phyloP scores from a whole-genome alignment of 1,140 invertebrate genomes.

The Drosophila pectinifera region DNA sequence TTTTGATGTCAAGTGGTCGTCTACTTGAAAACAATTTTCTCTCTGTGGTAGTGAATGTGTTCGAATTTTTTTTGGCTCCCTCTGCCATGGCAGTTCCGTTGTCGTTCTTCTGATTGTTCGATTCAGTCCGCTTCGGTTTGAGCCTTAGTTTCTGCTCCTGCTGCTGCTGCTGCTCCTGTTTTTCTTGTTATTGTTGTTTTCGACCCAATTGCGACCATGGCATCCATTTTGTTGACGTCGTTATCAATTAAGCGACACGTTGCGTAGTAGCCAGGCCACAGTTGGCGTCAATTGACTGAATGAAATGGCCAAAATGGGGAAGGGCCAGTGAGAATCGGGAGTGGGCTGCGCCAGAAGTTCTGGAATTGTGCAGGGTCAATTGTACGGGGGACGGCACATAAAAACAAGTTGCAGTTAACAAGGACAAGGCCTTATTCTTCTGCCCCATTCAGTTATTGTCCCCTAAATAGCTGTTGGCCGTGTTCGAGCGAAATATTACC shows the following conservation, averaged over 20 bases:
- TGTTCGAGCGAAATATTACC: constrained; percentile 26
- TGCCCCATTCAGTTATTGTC: constrained; percentile 50
- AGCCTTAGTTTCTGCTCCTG: constrained; percentile 18
- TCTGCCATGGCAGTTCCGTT: constrained; percentile 26
- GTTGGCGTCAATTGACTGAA: constrained; percentile 72
- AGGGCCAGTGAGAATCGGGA: not conserved
- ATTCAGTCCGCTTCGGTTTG: constrained; percentile 25
- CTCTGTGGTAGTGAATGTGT: constrained; percentile 19
- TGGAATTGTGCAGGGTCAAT: constrained; percentile 49
- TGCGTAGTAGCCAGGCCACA: constrained; percentile 68
- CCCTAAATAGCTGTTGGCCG: constrained; percentile 47
- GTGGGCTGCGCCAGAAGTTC: constrained; percentile 11
- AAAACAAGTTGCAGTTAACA: constrained; percentile 66
- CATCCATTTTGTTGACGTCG: constrained; percentile 78
- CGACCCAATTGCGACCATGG: constrained; percentile 63
- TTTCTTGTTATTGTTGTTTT: constrained; percentile 43
- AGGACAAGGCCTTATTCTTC: constrained; percentile 30
- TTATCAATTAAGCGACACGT: constrained; percentile 81
- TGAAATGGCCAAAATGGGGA: constrained; percentile 57
- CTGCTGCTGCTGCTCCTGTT: constrained; percentile 11
- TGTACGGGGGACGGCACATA: constrained; percentile 33
- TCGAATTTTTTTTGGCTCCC: constrained; percentile 20
- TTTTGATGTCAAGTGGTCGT: constrained; percentile 77
- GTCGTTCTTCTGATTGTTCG: constrained; percentile 45
- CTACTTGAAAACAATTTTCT: constrained; percentile 75